phyloP scores from a whole-genome alignment of 1,140 invertebrate species.

The Hydropsyche tenuis region DNA sequence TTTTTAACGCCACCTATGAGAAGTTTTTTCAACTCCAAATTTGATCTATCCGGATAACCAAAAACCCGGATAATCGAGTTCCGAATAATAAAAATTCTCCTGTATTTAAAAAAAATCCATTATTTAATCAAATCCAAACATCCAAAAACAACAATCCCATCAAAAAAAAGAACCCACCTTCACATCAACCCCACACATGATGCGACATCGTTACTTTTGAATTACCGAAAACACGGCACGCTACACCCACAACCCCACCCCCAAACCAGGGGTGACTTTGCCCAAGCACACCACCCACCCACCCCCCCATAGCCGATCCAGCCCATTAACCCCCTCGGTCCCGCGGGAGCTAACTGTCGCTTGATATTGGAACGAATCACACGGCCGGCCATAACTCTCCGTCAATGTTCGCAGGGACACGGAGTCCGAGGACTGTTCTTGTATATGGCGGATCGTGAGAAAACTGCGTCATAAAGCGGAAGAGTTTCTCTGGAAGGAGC shows the following conservation, averaged over 20 bases:
- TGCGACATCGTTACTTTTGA: constrained; percentile 37
- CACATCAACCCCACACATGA: constrained; percentile 5
- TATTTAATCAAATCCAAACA: no score
- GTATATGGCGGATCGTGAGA: no score
- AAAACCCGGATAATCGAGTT: no score
- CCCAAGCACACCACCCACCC: neutral
- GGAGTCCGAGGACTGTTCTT: neutral
- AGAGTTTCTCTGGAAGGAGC: neutral
- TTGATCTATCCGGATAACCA: no score
- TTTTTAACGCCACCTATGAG: no score
- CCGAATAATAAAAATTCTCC: no score
- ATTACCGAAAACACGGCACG: constrained; percentile 24
- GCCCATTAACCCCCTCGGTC: neutral
- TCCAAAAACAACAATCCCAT: no score
- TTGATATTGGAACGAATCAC: constrained; percentile 40
- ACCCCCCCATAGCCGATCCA: neutral
- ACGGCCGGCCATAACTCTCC: constrained; percentile 30
- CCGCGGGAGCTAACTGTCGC: constrained; percentile 27
- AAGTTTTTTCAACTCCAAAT: no score
- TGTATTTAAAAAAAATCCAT: no score
- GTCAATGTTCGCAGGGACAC: constrained; percentile 16
- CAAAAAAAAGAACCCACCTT: no score
- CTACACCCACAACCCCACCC: neutral
- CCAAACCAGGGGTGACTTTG: neutral
- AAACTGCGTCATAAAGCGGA: neutral